Percentiles rank a stretch among this genome's conserved stretches.
These are phyloP conservation scores for Hyperoplus immaculatus DNA, from an alignment of 2,797 vertebrate species.

Conservation along the genomic window DNA sequence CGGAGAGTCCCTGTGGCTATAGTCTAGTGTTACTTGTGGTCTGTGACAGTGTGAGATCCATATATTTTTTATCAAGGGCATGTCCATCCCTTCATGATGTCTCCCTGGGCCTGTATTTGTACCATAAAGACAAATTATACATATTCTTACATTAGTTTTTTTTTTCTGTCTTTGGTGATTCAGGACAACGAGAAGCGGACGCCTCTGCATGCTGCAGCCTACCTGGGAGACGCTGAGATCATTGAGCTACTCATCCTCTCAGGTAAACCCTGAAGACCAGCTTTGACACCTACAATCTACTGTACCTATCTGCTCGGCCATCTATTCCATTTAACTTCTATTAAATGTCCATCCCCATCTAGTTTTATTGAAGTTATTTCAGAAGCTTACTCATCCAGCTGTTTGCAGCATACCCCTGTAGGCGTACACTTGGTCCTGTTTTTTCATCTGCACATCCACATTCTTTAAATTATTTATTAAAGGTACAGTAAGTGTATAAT, in stretches of 20 bases:
- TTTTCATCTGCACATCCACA: not conserved
- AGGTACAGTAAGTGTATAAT: not conserved
- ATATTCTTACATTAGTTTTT: slow-evolving; percentile 13
- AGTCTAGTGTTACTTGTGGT: slow-evolving; percentile 59
- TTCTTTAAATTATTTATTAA: not conserved
- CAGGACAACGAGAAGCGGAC: slow-evolving; percentile 98
- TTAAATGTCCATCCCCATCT: not conserved
- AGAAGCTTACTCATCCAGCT: slow-evolving; percentile 17
- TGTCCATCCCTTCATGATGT: slow-evolving; percentile 6
- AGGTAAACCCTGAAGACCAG: slow-evolving; percentile 83
- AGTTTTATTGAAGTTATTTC: not conserved
- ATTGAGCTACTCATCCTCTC: slow-evolving; percentile 98
- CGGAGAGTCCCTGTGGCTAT: slow-evolving; percentile 22
- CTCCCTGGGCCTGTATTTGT: not conserved
- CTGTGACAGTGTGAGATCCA: slow-evolving; percentile 36
- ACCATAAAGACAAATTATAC: not conserved
- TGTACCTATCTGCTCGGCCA: not conserved
- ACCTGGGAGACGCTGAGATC: slow-evolving; percentile 97
- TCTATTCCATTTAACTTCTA: not conserved
- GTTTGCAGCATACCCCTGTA: not conserved
- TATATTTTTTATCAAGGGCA: slow-evolving; percentile 51
- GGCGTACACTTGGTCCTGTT: not conserved
- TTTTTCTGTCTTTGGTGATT: slow-evolving; percentile 10
- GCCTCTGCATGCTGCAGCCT: slow-evolving; percentile 96
- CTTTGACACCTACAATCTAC: not conserved